Evolutionary conservation across 2,797 vertebrate species (phyloP).

Genomic region (Microctenopoma steveboyesi): DNA sequence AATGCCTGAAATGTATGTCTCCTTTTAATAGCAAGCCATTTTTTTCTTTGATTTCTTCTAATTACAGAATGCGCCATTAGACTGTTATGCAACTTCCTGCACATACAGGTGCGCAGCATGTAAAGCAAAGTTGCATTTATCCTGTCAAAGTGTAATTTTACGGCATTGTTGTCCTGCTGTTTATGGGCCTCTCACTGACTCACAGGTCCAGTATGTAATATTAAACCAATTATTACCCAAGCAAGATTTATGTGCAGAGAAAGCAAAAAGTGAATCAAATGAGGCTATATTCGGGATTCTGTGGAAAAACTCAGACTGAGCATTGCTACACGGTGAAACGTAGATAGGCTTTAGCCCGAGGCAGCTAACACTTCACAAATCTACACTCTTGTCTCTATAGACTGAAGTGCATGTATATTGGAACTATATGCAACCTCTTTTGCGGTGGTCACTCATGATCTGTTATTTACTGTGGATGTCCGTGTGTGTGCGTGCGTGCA

Average conservation of each 20-base stretch:
- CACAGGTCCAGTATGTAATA: conserved; percentile 5
- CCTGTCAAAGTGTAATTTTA: conserved; percentile 4
- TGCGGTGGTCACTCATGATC: conserved; percentile 48
- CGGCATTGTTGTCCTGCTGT: conserved; percentile 10
- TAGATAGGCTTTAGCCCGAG: conserved; percentile 36
- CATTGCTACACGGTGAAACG: conserved; percentile 29
- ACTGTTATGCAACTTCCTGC: conserved; percentile 40
- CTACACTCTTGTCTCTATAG: conserved; percentile 56
- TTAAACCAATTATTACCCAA: not conserved
- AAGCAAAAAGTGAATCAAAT: conserved; percentile 19
- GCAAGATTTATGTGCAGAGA: conserved; percentile 31
- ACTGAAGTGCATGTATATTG: conserved; percentile 41
- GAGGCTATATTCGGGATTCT: conserved; percentile 43
- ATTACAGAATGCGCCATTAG: conserved; percentile 43
- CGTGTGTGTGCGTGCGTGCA: conserved; percentile 24
- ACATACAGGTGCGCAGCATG: conserved; percentile 32
- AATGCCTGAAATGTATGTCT: conserved; percentile 9
- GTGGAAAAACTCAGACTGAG: conserved; percentile 38
- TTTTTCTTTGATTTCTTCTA: conserved; percentile 42
- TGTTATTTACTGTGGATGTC: conserved; percentile 61
- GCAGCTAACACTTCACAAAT: conserved; percentile 64
- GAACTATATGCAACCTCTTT: conserved; percentile 50
- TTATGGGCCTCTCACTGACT: not conserved
- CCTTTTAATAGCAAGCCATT: conserved; percentile 34
- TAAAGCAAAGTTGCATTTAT: conserved; percentile 11